Evolutionary conservation across 2,797 vertebrate genomes (phyloP), one percentile per base, ranked within the genome.

Genomic region (Florisuga fusca): DNA sequence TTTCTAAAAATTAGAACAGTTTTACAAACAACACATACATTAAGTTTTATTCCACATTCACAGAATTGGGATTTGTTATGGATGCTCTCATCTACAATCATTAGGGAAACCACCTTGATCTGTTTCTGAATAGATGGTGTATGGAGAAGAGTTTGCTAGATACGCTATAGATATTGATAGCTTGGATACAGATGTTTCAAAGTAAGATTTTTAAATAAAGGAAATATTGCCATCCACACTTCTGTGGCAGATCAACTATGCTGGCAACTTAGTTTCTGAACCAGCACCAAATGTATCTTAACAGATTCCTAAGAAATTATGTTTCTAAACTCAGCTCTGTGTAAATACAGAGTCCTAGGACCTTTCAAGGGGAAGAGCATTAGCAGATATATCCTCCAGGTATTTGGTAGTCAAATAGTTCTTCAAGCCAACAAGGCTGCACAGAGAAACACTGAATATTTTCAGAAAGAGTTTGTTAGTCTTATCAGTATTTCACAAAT

Each of bases 401-500:
- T 34, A 71, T 34, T 34, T 74, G 29, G 16, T 25, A 79, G 22
- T 29, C 84, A 91, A 80, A 66, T 2, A 71, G 64, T 34, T 93
- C 66, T 86, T 85, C 57, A 61, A 80, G 53, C 36, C 68, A 78
- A 6, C 14, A 86, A 62, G 48, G 67, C 41, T 79, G 45, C 66
- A 85, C 34, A 79, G 23, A 78, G 33, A 23, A 88, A 74, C 14
- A 63, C 5, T 51, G 20, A 53, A 31, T 88, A 31, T 58, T 94
- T 94, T 76, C 91, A 91, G 38, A 68, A 94, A 83, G 34, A 92
- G 34, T 20, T 69, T 69, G 79, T 31, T 79, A 84, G 69, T 81
- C 38, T 69, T 76, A 69, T 38, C 29, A 90, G 51, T 41, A 86
- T 46, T 93, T 95, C 82, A 78, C 68, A 66, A 73, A 66, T 63